Evolutionary conservation across 2,113 vertebrate genomes (phyloP).

Genomic region (Platichthys stellatus): DNA sequence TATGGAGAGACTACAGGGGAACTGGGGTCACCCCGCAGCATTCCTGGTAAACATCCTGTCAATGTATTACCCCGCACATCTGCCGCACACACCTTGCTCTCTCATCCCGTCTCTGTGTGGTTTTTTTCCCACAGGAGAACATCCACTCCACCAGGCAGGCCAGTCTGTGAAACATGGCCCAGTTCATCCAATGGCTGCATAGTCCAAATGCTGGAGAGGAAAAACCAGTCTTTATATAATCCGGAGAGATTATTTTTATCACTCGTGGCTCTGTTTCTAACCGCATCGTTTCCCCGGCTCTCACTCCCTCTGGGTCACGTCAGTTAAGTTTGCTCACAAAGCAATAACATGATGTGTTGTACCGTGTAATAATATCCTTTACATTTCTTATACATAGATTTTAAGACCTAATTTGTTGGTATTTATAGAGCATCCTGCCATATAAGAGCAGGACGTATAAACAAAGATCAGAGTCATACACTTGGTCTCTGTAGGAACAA

Average conservation of each 20-base stretch:
- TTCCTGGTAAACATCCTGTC: constrained; percentile 68
- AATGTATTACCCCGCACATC: constrained; percentile 55
- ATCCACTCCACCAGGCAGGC: not conserved
- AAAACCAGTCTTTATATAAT: constrained; percentile 5
- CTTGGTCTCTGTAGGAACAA: constrained; percentile 14
- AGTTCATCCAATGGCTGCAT: constrained; percentile 9
- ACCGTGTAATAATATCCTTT: constrained; percentile 39
- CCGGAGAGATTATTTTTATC: constrained; percentile 28
- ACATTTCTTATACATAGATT: constrained; percentile 1
- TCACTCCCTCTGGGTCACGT: constrained; percentile 5
- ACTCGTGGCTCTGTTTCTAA: constrained; percentile 9
- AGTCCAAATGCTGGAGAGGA: not conserved
- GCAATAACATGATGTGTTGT: constrained; percentile 43
- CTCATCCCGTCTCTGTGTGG: constrained; percentile 2
- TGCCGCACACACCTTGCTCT: constrained; percentile 57
- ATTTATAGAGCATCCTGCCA: constrained; percentile 58
- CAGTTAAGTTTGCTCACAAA: constrained; percentile 29
- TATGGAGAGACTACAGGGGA: constrained; percentile 10
- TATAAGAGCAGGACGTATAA: constrained; percentile 20
- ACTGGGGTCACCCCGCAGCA: constrained; percentile 39
- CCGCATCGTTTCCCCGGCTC: constrained; percentile 17
- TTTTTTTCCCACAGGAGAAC: not conserved
- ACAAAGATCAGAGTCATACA: constrained; percentile 33
- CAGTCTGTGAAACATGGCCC: not conserved
- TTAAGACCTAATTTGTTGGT: constrained; percentile 33